A percentile compares a stretch with the other conserved stretches of the same genome.
phyloP scores from a whole-genome alignment of 2,888 invertebrate species.

The Junonia oenone region DNA sequence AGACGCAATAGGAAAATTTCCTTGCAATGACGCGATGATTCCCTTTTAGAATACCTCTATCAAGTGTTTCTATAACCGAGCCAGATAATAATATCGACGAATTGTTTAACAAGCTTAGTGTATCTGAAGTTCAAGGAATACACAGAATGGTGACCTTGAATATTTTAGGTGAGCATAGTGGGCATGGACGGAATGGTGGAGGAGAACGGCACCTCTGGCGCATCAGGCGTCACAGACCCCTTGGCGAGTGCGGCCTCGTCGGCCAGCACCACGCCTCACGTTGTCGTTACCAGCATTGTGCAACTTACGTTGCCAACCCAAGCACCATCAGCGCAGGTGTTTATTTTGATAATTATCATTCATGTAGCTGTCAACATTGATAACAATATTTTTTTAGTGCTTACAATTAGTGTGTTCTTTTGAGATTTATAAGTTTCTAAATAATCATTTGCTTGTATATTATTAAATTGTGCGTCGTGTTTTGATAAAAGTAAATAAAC shows the following conservation, averaged over 20 bases:
- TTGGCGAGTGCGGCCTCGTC: constrained; percentile 56
- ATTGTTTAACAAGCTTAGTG: constrained; percentile 41
- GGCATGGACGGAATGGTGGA: constrained; percentile 96
- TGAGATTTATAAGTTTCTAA: not conserved
- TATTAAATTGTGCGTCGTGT: not conserved
- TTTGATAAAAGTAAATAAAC: not conserved
- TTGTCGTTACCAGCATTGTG: constrained; percentile 87
- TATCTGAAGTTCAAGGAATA: constrained; percentile 58
- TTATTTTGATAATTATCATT: constrained; percentile 38
- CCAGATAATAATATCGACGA: constrained; percentile 38
- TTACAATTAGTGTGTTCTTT: not conserved
- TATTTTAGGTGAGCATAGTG: constrained; percentile 82
- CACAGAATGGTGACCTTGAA: constrained; percentile 76
- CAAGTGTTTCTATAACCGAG: constrained; percentile 52
- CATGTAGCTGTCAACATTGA: constrained; percentile 1
- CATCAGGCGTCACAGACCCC: constrained; percentile 60
- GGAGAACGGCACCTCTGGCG: constrained; percentile 85
- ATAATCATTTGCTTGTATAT: not conserved
- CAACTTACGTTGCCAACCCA: constrained; percentile 88
- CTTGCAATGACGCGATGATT: constrained; percentile 64
- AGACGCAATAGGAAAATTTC: constrained; percentile 72
- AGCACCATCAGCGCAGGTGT: constrained; percentile 83
- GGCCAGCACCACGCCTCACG: constrained; percentile 59
- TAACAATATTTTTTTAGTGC: not conserved
- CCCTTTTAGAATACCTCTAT: constrained; percentile 51